Conservation (phyloP, 2,888 invertebrate genomes). For the Drosophila paucipuncta region DNA sequence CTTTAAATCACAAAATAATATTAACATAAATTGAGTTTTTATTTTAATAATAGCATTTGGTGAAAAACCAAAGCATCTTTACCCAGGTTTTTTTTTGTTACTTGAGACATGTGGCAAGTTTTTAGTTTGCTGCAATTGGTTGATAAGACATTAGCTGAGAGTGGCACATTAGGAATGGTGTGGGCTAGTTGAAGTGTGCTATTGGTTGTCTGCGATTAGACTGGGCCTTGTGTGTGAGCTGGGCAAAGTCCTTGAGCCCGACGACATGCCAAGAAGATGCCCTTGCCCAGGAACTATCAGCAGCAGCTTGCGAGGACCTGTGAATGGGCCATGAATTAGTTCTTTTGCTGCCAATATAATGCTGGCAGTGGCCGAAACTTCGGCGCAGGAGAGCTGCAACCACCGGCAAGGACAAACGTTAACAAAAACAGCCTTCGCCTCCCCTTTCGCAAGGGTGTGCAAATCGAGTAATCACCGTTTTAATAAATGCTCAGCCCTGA, state of each 20-base stretch:
- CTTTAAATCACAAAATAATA: not conserved
- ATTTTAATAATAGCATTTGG: not conserved
- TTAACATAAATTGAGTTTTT: not conserved
- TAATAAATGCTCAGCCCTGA: slow-evolving; percentile 57
- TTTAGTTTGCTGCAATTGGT: slow-evolving; percentile 20
- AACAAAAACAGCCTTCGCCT: slow-evolving; percentile 19
- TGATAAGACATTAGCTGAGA: slow-evolving; percentile 12
- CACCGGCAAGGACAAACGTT: slow-evolving; percentile 25
- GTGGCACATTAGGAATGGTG: slow-evolving; percentile 11
- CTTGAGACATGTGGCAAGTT: not conserved
- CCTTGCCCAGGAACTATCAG: slow-evolving; percentile 26
- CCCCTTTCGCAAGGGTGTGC: slow-evolving; percentile 41
- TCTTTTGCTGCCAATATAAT: slow-evolving; percentile 31
- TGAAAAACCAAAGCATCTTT: not conserved
- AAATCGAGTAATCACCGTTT: slow-evolving; percentile 70
- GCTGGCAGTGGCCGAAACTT: slow-evolving; percentile 24
- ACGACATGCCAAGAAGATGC: slow-evolving; percentile 11
- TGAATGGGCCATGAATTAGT: slow-evolving; percentile 58
- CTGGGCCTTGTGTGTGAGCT: not conserved
- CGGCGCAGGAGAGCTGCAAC: slow-evolving; percentile 23
- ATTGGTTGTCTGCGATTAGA: slow-evolving; percentile 13
- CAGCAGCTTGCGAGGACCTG: slow-evolving; percentile 5
- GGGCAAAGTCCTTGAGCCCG: slow-evolving; percentile 14
- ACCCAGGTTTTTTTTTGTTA: not conserved
- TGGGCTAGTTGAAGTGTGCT: slow-evolving; percentile 18